These are phyloP conservation scores for Melanotus villosus DNA, from an alignment of 2,888 invertebrate species.

Conservation along the genomic window DNA sequence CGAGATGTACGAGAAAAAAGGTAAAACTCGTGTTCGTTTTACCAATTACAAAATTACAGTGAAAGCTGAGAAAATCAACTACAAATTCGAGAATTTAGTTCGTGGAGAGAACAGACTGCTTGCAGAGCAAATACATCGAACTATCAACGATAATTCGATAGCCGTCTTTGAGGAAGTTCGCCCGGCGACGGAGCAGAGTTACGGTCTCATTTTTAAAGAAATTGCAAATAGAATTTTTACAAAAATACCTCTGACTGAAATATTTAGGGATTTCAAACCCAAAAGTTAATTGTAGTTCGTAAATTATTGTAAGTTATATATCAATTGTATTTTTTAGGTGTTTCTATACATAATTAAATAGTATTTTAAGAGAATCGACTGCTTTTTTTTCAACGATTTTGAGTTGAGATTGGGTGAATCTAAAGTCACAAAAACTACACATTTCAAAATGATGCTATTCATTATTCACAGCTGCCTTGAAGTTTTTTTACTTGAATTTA, in stretches of 20 bases:
- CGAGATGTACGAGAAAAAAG: slow-evolving; percentile 72
- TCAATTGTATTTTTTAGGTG: too few species aligned
- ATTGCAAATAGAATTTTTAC: slow-evolving; percentile 77
- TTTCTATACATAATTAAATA: too few species aligned
- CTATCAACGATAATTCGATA: slow-evolving; percentile 79
- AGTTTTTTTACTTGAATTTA: too few species aligned
- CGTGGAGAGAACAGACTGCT: slow-evolving; percentile 72
- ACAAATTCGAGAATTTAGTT: slow-evolving; percentile 77
- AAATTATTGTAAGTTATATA: too few species aligned
- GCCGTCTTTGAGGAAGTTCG: slow-evolving; percentile 78
- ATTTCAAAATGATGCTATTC: too few species aligned
- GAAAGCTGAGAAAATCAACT: slow-evolving; percentile 71
- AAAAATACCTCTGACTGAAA: slow-evolving; percentile 75
- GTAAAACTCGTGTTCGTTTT: slow-evolving; percentile 74
- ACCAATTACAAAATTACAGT: slow-evolving; percentile 75
- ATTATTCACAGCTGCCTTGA: too few species aligned
- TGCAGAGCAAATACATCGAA: slow-evolving; percentile 77
- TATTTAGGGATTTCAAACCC: slow-evolving; percentile 69
- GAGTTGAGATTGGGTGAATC: too few species aligned
- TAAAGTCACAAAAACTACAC: too few species aligned
- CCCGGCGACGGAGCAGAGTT: slow-evolving; percentile 75
- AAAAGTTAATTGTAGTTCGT: too few species aligned
- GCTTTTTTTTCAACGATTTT: too few species aligned
- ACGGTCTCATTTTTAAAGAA: slow-evolving; percentile 75
- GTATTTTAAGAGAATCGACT: too few species aligned